These are phyloP conservation scores for Periophthalmus modestus DNA, from an alignment of 2,113 vertebrate genomes.

Conservation along the genomic window DNA sequence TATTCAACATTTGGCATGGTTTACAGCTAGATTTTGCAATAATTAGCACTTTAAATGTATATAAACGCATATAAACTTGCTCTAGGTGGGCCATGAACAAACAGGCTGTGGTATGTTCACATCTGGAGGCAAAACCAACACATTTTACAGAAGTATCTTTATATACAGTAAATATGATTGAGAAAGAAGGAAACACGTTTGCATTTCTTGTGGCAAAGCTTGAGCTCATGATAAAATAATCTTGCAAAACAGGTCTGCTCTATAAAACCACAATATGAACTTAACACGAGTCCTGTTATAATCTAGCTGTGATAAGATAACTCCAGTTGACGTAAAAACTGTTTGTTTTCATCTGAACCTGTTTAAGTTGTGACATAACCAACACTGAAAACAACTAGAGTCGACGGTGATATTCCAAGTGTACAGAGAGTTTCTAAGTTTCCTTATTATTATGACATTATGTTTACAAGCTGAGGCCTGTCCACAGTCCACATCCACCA, in stretches of 20 bases:
- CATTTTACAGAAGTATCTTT: not conserved
- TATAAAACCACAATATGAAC: conserved; percentile 8
- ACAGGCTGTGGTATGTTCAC: no score
- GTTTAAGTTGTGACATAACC: not conserved
- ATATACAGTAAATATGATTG: no score
- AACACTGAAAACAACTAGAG: not conserved
- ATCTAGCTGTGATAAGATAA: conserved; percentile 21
- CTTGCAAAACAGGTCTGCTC: not conserved
- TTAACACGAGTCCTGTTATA: not conserved
- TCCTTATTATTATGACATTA: not conserved
- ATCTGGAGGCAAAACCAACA: no score
- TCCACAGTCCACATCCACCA: no score
- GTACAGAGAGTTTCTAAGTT: not conserved
- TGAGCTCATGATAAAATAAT: not conserved
- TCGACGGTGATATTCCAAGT: not conserved
- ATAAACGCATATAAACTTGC: not conserved
- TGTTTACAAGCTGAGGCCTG: not conserved
- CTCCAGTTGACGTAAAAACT: not conserved
- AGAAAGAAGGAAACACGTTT: not conserved
- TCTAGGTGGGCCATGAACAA: not conserved
- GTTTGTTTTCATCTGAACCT: conserved; percentile 11
- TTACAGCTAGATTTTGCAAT: not conserved
- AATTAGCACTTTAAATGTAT: not conserved
- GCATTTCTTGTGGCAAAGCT: not conserved
- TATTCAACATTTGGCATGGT: not conserved